phyloP scores from a whole-genome alignment of 2,888 invertebrate genomes.

The Graphium colonna region DNA sequence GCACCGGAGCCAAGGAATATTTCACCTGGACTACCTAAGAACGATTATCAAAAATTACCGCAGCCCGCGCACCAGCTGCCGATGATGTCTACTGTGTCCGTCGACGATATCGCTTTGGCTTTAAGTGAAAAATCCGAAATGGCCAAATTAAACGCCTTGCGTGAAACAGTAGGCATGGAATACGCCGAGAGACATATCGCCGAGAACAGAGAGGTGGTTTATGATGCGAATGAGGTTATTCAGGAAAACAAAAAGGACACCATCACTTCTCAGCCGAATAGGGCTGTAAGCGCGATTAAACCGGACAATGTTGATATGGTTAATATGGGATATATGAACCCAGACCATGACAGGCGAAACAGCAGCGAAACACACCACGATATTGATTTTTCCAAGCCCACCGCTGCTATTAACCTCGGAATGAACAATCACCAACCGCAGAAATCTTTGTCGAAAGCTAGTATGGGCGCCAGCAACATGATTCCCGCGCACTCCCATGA shows the following conservation, averaged over 20 bases:
- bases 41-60: slow-evolving; percentile 48
- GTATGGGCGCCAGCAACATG: slow-evolving; percentile 43
- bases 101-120: slow-evolving; percentile 64
- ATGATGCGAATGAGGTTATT: slow-evolving; percentile 38
- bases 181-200: slow-evolving; percentile 36
- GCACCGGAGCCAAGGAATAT: slow-evolving; percentile 44
- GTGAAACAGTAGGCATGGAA: slow-evolving; percentile 48
- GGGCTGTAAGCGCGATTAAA: slow-evolving; percentile 45
- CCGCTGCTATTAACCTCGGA: slow-evolving; percentile 66
- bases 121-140: slow-evolving; percentile 66
- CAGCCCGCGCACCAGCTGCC: slow-evolving; percentile 42
- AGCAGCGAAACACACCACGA: slow-evolving; percentile 47
- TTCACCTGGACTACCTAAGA: slow-evolving; percentile 39
- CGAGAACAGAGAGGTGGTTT: slow-evolving; percentile 41
- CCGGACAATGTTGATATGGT: slow-evolving; percentile 71
- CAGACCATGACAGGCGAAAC: slow-evolving; percentile 53
- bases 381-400: slow-evolving; percentile 36
- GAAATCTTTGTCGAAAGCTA: slow-evolving; percentile 47
- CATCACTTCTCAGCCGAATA: slow-evolving; percentile 37
- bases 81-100: slow-evolving; percentile 44
- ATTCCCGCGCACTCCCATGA: slow-evolving; percentile 59
- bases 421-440: slow-evolving; percentile 56
- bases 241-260: slow-evolving; percentile 35
- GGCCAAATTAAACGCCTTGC: slow-evolving; percentile 50
- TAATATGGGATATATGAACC: slow-evolving; percentile 72